Percentiles rank a stretch among this genome's conserved stretches.
Evolutionary conservation across 2,797 vertebrate species (phyloP).

Genomic region (Micrastur ruficollis): DNA sequence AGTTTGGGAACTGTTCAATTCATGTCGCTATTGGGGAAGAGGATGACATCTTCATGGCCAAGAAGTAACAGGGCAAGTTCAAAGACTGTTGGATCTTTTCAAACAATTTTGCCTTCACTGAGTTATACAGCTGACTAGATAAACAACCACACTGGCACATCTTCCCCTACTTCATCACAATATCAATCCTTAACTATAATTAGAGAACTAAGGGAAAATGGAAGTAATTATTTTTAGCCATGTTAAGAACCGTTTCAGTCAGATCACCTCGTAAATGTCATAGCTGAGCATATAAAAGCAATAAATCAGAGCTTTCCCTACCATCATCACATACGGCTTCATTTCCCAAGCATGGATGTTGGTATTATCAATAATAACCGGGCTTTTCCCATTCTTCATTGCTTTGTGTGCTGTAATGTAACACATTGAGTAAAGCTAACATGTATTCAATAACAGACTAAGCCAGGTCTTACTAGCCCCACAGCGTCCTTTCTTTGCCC

Average conservation of each 20-base stretch:
- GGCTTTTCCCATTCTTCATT: conserved; percentile 80
- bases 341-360: conserved; percentile 85
- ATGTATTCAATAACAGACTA: neutral
- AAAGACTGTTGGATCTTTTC: neutral
- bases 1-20: neutral
- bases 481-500: neutral
- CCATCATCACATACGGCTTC: conserved; percentile 83
- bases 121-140: neutral
- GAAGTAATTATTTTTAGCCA: neutral
- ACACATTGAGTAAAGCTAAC: conserved; percentile 55
- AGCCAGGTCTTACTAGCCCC: neutral
- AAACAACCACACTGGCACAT: neutral
- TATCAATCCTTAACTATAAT: neutral
- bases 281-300: conserved; percentile 46
- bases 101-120: neutral
- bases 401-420: conserved; percentile 78
- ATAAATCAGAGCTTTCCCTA: conserved; percentile 61
- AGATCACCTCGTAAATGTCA: neutral
- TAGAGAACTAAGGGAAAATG: neutral
- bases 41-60: neutral
- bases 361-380: conserved; percentile 83
- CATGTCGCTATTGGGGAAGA: neutral
- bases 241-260: neutral
- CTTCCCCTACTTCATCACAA: neutral
- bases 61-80: neutral